Evolutionary conservation across 2,888 invertebrate species (phyloP).

Genomic region (Chymomyza fuscimana): DNA sequence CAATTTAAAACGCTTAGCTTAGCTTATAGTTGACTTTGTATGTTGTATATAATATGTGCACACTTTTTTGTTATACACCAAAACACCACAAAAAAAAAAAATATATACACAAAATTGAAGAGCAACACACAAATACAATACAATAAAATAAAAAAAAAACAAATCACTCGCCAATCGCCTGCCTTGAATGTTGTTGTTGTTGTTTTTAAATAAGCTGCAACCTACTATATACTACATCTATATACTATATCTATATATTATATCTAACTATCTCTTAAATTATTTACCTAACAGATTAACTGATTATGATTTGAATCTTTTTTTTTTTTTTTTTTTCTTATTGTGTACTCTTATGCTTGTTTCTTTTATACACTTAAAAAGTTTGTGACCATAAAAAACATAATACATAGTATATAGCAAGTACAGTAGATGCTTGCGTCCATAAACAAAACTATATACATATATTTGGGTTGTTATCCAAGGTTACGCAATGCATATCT

Average conservation of each 20-base stretch:
- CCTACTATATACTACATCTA: neutral
- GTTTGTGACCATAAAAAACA: no score
- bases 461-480: no score
- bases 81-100: neutral
- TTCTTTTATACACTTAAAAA: neutral
- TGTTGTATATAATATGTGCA: slow-evolving; percentile 5
- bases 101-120: neutral
- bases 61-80: neutral
- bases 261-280: neutral
- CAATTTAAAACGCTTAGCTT: slow-evolving; percentile 2
- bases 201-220: neutral
- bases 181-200: neutral
- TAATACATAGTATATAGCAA: no score
- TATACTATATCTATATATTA: neutral
- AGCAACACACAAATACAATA: neutral
- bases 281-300: neutral
- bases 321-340: neutral
- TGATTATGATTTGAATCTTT: neutral
- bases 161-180: neutral
- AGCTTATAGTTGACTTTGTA: neutral
- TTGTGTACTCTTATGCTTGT: neutral
- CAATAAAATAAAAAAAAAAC: neutral
- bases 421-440: no score
- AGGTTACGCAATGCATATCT: no score
- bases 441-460: no score